Evolutionary conservation across 2,113 vertebrate genomes (phyloP).

Genomic region (Romanogobio albipinnatus): DNA sequence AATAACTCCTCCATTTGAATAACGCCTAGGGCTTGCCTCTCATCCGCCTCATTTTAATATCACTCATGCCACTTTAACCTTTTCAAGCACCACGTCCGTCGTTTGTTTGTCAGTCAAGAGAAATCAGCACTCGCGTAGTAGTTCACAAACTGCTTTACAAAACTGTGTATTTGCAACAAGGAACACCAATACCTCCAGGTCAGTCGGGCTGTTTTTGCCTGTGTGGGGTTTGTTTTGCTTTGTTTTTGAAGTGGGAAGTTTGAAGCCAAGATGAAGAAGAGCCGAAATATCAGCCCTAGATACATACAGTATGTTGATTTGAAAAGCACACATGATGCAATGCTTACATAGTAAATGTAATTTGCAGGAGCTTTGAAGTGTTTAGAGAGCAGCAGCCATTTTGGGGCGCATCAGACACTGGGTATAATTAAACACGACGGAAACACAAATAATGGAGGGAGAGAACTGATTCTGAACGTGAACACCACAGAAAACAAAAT

Average conservation of each 20-base stretch:
- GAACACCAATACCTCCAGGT: conserved; percentile 41
- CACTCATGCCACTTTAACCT: conserved; percentile 74
- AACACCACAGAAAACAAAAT: conserved; percentile 22
- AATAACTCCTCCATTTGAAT: conserved; percentile 72
- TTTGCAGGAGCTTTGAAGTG: conserved; percentile 74
- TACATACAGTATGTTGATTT: conserved; percentile 61
- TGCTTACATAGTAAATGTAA: conserved; percentile 76
- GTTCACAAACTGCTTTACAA: conserved; percentile 18
- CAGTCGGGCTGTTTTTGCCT: conserved; percentile 9
- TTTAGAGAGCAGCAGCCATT: conserved; percentile 48
- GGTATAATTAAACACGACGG: conserved; percentile 67
- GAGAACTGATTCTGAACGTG: conserved; percentile 8
- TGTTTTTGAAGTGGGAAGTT: conserved; percentile 27
- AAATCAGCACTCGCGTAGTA: conserved; percentile 19
- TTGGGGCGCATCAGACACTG: conserved; percentile 50
- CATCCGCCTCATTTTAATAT: conserved; percentile 74
- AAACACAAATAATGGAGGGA: conserved; percentile 53
- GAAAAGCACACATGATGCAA: conserved; percentile 77
- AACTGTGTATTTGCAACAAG: conserved; percentile 25
- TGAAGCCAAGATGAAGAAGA: background rate
- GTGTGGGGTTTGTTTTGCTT: background rate
- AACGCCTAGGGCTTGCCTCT: conserved; percentile 71
- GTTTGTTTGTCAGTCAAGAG: conserved; percentile 53
- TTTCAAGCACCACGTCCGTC: conserved; percentile 60
- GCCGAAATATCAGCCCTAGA: conserved; percentile 20